A percentile compares a stretch with the other conserved stretches of the same genome.
Evolutionary conservation across 2,888 invertebrate genomes (phyloP).

Genomic region (Pteria penguin): DNA sequence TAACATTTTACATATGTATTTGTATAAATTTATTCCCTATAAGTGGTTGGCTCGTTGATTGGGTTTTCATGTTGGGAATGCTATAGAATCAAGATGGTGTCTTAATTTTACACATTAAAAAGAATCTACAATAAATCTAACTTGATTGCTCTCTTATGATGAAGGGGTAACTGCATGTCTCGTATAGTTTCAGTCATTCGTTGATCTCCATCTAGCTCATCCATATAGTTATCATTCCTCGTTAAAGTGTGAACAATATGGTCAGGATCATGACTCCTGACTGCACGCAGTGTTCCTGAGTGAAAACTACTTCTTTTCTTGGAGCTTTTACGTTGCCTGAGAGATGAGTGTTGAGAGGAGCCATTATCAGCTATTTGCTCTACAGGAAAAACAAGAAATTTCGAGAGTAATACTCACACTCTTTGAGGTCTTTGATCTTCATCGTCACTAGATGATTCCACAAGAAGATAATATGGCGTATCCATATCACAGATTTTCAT

Average conservation of each 20-base stretch:
- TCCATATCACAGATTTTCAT: no score
- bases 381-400: no score
- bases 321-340: constrained; percentile 33
- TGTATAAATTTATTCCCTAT: background rate
- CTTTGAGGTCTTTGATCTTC: no score
- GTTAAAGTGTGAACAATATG: constrained; percentile 47
- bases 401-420: no score
- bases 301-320: constrained; percentile 38
- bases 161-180: constrained; percentile 63
- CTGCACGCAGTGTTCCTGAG: constrained; percentile 48
- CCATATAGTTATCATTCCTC: constrained; percentile 53
- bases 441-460: no score
- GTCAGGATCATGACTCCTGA: constrained; percentile 47
- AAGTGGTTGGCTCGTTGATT: no score
- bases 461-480: no score
- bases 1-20: background rate
- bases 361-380: constrained; percentile 58
- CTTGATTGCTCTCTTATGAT: constrained; percentile 64
- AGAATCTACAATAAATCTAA: no score
- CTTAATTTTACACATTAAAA: no score
- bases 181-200: constrained; percentile 53
- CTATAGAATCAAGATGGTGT: no score
- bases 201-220: constrained; percentile 55
- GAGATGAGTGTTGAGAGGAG: no score
- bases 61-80: no score